Evolutionary conservation across 2,888 invertebrate genomes (phyloP).

Genomic region (Caenorhabditis doughertyi): DNA sequence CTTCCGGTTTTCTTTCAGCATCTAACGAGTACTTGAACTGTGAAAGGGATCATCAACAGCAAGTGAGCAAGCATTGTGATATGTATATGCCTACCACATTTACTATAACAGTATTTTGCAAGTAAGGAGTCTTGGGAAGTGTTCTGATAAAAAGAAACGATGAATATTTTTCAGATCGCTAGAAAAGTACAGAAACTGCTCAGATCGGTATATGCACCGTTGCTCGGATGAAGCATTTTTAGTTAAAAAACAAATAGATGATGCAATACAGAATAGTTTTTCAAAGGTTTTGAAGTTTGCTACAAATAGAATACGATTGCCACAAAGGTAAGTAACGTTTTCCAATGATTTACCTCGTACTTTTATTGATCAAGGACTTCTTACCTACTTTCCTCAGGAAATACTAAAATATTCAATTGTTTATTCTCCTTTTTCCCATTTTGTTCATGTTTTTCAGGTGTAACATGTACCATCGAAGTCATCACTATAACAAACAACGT

Average conservation of each 20-base stretch:
- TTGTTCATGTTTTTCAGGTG: constrained; percentile 40
- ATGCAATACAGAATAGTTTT: constrained; percentile 57
- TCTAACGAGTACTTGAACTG: constrained; percentile 65
- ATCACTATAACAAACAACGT: constrained; percentile 47
- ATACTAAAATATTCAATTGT: neutral
- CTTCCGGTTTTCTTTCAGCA: constrained; percentile 43
- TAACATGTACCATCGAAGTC: constrained; percentile 58
- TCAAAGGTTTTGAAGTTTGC: constrained; percentile 58
- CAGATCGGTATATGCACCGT: constrained; percentile 40
- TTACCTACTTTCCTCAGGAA: neutral
- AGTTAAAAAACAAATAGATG: constrained; percentile 56
- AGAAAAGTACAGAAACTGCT: constrained; percentile 58
- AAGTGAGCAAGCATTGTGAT: constrained; percentile 54
- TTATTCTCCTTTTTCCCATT: neutral
- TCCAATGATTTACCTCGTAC: neutral
- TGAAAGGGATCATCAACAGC: constrained; percentile 63
- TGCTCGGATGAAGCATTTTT: constrained; percentile 60
- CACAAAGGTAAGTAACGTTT: constrained; percentile 35
- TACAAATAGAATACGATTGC: constrained; percentile 50
- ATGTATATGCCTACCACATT: constrained; percentile 51
- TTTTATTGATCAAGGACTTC: neutral
- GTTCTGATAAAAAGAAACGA: neutral
- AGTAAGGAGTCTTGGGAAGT: constrained; percentile 10
- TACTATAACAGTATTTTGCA: constrained; percentile 63
- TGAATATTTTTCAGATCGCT: constrained; percentile 44